Base-by-base conservation (phyloP, 2,113 vertebrate species). In the Spizaetus ornatus region DNA sequence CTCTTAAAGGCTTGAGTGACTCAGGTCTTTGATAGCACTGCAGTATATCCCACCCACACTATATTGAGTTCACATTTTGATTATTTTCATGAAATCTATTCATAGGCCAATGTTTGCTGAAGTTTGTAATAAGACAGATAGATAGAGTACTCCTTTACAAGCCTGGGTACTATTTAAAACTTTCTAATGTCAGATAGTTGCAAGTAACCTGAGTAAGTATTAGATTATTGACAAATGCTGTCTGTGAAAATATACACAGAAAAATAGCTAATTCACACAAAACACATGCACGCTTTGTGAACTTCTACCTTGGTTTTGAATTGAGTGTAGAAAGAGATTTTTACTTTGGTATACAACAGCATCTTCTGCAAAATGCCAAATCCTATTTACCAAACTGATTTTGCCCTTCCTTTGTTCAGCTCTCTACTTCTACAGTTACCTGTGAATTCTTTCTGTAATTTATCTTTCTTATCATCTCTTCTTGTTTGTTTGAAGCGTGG, bases 21-120 rank as follows among this genome's bases (percentile, higher is more conserved):
- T 96, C 66, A 94, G 70, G 65, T 58, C 45, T 94, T 90, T 86
- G 86, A 88, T 71, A 91, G 70, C 50, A 86, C 59, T 91, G 66
- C 73, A 76, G n/a, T 56, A 32, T 26, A 53, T 70, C n/a, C 42
- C 52, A 84, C 38, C 10, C 9, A 67, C 26, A 18, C 16, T 38
- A 20, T 56, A 77, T 12, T 82, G 48, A 72, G 53, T 71, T 93
- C 56, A 66, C 45, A 61, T 58, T 88, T 90, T 9, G 34, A 40
- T 92, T 96, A 59, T 91, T 97, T 96, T 90, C 32, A 43, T 95
- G 74, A 92, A 90, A n/a, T 86, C 90, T 93, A 93, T 95, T 97
- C 95, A 95, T 91, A 95, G 56, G 66, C 62, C 78, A 96, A 86
- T 84, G 58, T 95, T 96, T 95, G 80, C 77, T 94, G 36, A 77